Evolutionary conservation across 37 sponge, comb jelly and placozoan species (phyloP), one percentile per base, ranked within the genome.

Genomic region (Mnemiopsis leidyi): DNA sequence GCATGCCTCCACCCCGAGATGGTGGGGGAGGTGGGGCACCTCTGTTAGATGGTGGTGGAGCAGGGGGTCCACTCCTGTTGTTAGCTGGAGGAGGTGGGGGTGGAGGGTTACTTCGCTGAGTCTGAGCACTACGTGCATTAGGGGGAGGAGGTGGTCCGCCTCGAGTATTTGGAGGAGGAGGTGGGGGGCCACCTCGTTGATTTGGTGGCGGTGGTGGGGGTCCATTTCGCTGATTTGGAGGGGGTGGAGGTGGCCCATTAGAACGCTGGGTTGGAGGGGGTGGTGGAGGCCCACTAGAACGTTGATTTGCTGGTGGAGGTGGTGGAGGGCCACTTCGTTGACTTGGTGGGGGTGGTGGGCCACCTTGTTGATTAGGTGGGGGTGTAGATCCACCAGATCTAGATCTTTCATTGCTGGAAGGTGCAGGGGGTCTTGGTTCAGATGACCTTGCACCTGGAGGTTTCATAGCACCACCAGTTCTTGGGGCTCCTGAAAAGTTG

Each of bases 401-500:
- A 77, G 36, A 34, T 16, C 32, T 26, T 16, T 77, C 32, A 34
- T 28, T 23, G 48, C 29, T 28, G 9, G 90, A 61, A 2, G 90
- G 48, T 23, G 90, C 9, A 40, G 90, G 40, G 28, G 39, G 39
- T 36, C 21, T 36, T 0, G 39, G 48, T 39, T 7, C 40, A 13
- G 82, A 79, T 18, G 20, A 16, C 35, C 39, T 26, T 2, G 26
- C 29, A 40, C 90, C 90, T 25, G 90, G 90, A n/a, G 90, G 90
- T 39, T n/a, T 9, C 61, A 85, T 40, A 13, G 90, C 90, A 36
- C 90, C 90, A 21, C 90, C 90, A 26, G 40, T 85, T 40, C 90
- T 85, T 39, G 90, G 90, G 2, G 90, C 90, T 0, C 90, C 90
- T 85, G 90, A 40, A n/a, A n/a, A n/a, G n/a, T n/a, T n/a, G n/a